These are phyloP conservation scores for Aurelia sp. DNA, from an alignment of 30 jellyfish, hydroid and myxozoan genomes.

Conservation along the genomic window DNA sequence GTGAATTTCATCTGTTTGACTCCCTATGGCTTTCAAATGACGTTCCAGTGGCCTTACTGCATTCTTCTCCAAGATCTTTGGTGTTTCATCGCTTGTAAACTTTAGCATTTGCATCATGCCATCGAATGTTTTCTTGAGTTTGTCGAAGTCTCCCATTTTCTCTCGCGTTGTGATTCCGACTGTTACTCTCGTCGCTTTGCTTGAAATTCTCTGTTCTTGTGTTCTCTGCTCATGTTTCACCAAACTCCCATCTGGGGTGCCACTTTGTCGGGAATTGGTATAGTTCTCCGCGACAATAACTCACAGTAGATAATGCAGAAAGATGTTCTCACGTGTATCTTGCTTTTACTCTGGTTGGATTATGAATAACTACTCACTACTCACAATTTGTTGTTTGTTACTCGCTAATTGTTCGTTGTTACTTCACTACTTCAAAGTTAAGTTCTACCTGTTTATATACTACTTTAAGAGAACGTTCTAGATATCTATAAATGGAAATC, in stretches of 20 bases:
- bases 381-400: too few relatives aligned
- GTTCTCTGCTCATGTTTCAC: too few relatives aligned
- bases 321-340: background rate
- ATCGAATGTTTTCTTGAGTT: constrained; percentile 14
- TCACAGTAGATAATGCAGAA: background rate
- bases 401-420: too few relatives aligned
- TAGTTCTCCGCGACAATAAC: constrained; percentile 31
- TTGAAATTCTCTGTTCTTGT: too few relatives aligned
- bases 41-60: constrained; percentile 5
- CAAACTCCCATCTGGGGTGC: constrained; percentile 27
- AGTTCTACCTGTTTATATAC: too few relatives aligned
- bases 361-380: too few relatives aligned
- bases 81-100: background rate
- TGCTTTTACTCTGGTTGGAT: too few relatives aligned
- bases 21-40: constrained; percentile 29
- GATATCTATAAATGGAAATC: too few relatives aligned
- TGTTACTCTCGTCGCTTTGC: too few relatives aligned
- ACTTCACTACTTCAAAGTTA: too few relatives aligned
- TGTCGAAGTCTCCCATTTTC: background rate
- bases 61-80: background rate
- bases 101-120: constrained; percentile 17
- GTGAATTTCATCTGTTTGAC: constrained; percentile 30
- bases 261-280: background rate
- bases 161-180: too few relatives aligned
- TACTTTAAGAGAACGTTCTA: too few relatives aligned